Conservation (phyloP, 2,797 vertebrate genomes). For the Micrastur ruficollis region DNA sequence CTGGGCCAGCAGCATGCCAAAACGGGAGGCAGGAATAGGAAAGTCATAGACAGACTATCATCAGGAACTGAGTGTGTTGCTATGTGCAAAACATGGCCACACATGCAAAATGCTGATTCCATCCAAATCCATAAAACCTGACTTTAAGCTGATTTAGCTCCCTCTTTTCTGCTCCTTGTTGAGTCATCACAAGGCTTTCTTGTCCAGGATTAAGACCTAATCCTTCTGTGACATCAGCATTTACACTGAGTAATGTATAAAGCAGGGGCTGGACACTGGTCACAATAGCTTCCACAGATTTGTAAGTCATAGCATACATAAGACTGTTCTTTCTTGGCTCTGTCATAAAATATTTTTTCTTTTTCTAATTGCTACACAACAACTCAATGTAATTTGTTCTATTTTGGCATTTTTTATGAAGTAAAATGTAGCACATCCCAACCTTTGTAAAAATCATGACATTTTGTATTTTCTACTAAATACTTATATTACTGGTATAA, state of each 20-base stretch:
- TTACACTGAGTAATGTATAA: constrained; percentile 50
- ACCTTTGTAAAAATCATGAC: background rate
- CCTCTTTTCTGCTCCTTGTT: constrained; percentile 59
- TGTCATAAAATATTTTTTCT: background rate
- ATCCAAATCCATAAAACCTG: constrained; percentile 72
- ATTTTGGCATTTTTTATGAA: background rate
- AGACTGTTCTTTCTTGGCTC: background rate
- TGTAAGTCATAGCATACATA: background rate
- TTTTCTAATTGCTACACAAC: background rate
- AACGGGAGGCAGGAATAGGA: background rate
- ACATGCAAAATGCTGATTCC: constrained; percentile 76
- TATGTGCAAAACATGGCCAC: background rate
- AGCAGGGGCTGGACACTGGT: background rate
- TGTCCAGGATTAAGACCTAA: constrained; percentile 62
- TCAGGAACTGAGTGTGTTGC: background rate
- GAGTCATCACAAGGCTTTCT: constrained; percentile 72
- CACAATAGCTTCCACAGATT: background rate
- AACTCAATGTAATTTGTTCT: background rate
- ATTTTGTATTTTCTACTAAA: background rate
- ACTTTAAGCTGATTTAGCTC: constrained; percentile 80
- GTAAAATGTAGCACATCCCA: background rate
- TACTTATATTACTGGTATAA: background rate
- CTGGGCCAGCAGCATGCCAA: background rate
- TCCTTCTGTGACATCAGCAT: constrained; percentile 63
- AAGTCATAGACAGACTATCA: background rate